A percentile compares a stretch with the other conserved stretches of the same genome.
These are phyloP conservation scores for Catharus fuscescens DNA, from an alignment of 2,113 vertebrate species.

Conservation along the genomic window DNA sequence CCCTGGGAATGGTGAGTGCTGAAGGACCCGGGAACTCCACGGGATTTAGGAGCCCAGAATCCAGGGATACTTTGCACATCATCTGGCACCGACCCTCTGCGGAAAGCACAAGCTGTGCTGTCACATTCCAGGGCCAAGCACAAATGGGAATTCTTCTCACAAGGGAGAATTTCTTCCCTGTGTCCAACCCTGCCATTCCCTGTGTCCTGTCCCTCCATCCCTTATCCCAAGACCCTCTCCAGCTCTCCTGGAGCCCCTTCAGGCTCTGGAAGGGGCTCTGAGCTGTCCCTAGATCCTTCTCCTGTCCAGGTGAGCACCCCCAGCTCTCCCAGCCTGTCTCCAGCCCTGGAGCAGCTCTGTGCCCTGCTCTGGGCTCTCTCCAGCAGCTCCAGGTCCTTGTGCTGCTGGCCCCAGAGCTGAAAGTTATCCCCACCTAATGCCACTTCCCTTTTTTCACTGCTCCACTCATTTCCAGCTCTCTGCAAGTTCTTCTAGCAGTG, in stretches of 20 bases:
- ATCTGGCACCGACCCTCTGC: fast-evolving
- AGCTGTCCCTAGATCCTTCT: background rate
- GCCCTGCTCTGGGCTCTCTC: background rate
- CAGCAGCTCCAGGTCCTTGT: background rate
- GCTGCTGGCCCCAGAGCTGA: background rate
- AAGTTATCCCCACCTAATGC: background rate
- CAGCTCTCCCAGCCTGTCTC: background rate
- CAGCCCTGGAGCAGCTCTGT: fast-evolving
- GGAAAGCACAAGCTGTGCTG: background rate
- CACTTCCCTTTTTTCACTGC: background rate
- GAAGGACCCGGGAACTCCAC: background rate
- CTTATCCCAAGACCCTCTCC: background rate
- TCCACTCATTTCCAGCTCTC: background rate
- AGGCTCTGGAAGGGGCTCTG: background rate
- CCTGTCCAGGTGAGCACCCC: background rate
- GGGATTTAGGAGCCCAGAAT: fast-evolving
- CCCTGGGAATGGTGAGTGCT: fast-evolving
- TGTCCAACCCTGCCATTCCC: background rate
- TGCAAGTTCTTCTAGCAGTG: background rate
- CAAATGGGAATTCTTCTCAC: background rate
- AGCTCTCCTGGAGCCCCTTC: background rate
- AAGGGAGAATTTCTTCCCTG: background rate
- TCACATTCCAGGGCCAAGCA: background rate
- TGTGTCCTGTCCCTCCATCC: background rate
- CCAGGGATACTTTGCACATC: background rate